Evolutionary conservation across 1,140 invertebrate species (phyloP), one percentile per base, ranked within the genome.

Genomic region (Brachionus calyciflorus): DNA sequence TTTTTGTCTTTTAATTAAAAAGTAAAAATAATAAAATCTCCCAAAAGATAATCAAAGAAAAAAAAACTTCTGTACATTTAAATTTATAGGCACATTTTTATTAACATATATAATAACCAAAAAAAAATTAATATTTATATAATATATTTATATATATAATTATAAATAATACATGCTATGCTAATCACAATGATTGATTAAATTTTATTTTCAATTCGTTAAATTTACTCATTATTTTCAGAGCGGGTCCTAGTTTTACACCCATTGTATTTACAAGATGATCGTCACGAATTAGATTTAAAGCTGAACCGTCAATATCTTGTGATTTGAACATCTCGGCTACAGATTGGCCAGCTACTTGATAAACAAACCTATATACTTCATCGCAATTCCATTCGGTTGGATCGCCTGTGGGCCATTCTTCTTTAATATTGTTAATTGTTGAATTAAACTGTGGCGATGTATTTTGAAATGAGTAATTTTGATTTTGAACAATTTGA

Each of bases 201-300:
- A 73, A 51, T 51, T 49, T 55, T 14, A 24, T 41, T 19, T 51
- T 73, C 30, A 73, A 41, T 41, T 73, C 69, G 10, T 73, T 73
- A 55, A 73, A 73, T 55, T 73, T 73, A 19, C 69, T 73, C 30
- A 73, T 33, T 51, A 73, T 73, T 73, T 73, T 73, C 2, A 73
- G 10, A 33, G 69, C 69, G 9, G 69, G 69, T 6, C 69, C 69
- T 3, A 73, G 69, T 37, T 73, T 73, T 17, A 73, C 37, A 9
- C 30, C 30, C 69, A 73, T 73, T 48, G 69, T 73, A 19, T 73
- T 73, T 4, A 73, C 69, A n/a, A 73, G 10, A 30, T 73, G 69
- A 49, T 73, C 69, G 19, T 73, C 44, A 1, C 46, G 69, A 14
- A 73, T 73, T 30, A 73, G 40, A 21, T n/a, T 55, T 21, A 73